These are phyloP conservation scores for Stenodera caucasica DNA, from an alignment of 2,888 invertebrate genomes.

Conservation along the genomic window DNA sequence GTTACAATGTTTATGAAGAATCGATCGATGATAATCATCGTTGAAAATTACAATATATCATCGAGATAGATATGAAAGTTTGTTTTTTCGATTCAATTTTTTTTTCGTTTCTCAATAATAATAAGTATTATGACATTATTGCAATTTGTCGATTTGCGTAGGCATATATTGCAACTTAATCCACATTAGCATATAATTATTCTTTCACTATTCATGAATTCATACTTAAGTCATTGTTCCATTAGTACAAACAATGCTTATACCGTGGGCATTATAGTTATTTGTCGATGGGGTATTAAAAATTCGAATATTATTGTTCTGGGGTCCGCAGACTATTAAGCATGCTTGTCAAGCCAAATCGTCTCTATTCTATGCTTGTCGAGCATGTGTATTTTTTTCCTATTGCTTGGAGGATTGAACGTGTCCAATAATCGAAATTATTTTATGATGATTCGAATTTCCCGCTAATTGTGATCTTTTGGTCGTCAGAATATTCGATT, in stretches of 20 bases:
- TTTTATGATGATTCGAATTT: too few relatives aligned
- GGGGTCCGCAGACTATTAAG: too few relatives aligned
- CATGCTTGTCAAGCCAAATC: too few relatives aligned
- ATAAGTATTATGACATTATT: conserved; percentile 24
- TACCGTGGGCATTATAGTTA: conserved; percentile 31
- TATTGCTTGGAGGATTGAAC: too few relatives aligned
- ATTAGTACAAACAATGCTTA: conserved; percentile 41
- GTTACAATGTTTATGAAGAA: too few relatives aligned
- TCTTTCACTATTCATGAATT: conserved; percentile 38
- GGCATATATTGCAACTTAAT: conserved; percentile 32
- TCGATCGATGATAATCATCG: too few relatives aligned
- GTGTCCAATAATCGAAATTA: too few relatives aligned
- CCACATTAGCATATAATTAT: conserved; percentile 32
- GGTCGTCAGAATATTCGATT: too few relatives aligned
- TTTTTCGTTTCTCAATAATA: neutral
- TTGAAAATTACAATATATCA: neutral
- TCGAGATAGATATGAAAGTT: neutral
- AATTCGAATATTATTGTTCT: neutral
- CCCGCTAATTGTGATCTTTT: too few relatives aligned
- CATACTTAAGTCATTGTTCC: conserved; percentile 42
- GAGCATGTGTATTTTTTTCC: too few relatives aligned
- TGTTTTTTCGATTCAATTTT: neutral
- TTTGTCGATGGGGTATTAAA: neutral
- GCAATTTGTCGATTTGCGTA: conserved; percentile 21
- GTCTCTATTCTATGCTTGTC: too few relatives aligned